Base-by-base conservation (phyloP, 2,113 vertebrate species). In the Athene noctua region DNA sequence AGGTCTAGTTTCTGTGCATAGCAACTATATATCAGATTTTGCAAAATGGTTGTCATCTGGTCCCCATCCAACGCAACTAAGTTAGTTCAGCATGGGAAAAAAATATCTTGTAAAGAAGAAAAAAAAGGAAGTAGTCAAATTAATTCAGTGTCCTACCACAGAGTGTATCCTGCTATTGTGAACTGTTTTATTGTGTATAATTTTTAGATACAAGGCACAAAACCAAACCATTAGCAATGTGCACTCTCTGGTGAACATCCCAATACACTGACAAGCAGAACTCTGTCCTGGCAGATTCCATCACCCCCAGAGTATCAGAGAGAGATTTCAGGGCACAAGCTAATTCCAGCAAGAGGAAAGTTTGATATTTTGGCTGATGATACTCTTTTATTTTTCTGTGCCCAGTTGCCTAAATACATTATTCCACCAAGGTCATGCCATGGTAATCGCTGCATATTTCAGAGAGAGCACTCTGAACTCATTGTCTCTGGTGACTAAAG, bases 401-500 rank as follows among this genome's bases (percentile, higher is more conserved):
- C 13, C 47, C 61, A 32, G 14, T 49, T 87, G 44, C 61, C 21
- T 77, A 75, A 84, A 75, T 59, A 30, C 19, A 52, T 92, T 81
- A 72, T 85, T 91, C 44, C 3, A 4, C 44, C 46, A 46, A 73
- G 66, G 73, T 61, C 70, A 49, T 34, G 66, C 18, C 54, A 46
- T 44, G 21, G 58, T 63, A 85, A 47, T 91, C 34, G 11, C 36
- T 72, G 30, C 30, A 13, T 82, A 75, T 82, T 87, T 93, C 74
- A 87, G 49, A 68, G 57, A 63, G 89, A 42, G 21, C 40, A 52
- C 36, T 79, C 83, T 89, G 83, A 96, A 81, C 57, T 91, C 70
- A 59, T 80, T 77, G 52, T 95, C 73, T 95, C 58, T 52, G 61
- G 58, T 90, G 84, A 82, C 73, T 65, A 57, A 91, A 92, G 88